Evolutionary conservation across 1,140 invertebrate species (phyloP), one percentile per base, ranked within the genome.

Genomic region (Oedothorax gibbosus): DNA sequence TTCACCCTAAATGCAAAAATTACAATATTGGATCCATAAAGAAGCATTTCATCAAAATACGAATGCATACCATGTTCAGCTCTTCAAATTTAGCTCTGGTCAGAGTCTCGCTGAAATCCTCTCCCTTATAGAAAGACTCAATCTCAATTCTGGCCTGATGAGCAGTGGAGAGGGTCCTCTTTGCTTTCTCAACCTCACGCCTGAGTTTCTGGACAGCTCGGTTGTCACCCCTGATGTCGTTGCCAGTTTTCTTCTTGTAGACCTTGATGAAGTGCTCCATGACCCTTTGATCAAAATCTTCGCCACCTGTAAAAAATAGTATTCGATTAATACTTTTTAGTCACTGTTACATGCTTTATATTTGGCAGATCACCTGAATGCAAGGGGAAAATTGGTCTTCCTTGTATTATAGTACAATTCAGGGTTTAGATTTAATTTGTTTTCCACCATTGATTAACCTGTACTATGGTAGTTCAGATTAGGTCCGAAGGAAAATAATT

Each of bases 21-120:
- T 62, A 12, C 11, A 7, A 14, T 62, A 15, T 15, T 35, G 18
- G 60, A 62, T 62, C 18, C 18, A 15, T 62, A 62, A 62, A 62
- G 5, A 62, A 62, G 11, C 14, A 62, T 15, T 62, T 4, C n/a
- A 65, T 35, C 21, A 12, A 4, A 51, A 56, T 8, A 35, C 0
- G 10, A 66, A 35, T 12, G 66, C 86, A 88, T 88, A 92, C 92
- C 95, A 99, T 98, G 93, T 99, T 99, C 89, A 99, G 91, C 91
- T 99, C 99, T 90, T 99, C 99, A 90, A 99, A 99, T 92, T 99
- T 99, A 88, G 99, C 98, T 89, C 99, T 93, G 82, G 99, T 99
- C 65, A 99, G 92, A 12, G 97, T 98, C 91, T 99, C 98, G n/a
- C 96, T 98, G 93, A 99, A 99, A 89, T 99, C 98, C 89, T 99